phyloP scores from a whole-genome alignment of 2,113 vertebrate species.

The Syngnathus floridae region DNA sequence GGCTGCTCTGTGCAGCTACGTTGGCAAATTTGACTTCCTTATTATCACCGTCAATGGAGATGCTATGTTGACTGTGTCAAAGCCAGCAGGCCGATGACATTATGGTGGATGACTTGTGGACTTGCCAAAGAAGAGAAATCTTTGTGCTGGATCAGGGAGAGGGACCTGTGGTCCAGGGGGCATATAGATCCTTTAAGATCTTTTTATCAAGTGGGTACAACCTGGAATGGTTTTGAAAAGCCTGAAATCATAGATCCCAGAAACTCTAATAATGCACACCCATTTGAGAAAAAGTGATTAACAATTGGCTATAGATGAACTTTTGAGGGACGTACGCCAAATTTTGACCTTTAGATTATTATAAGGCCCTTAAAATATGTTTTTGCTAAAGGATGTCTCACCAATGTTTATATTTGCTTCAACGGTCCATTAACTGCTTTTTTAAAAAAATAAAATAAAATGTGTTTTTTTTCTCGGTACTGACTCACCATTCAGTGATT shows the following conservation, averaged over 20 bases:
- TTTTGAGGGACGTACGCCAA: neutral
- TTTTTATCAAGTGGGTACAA: too few species aligned
- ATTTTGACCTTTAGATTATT: neutral
- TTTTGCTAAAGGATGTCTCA: neutral
- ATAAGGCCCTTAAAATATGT: neutral
- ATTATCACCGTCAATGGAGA: neutral
- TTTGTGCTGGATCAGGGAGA: neutral
- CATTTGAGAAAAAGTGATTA: neutral
- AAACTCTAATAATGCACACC: too few species aligned
- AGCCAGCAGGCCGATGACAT: neutral
- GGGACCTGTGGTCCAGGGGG: neutral
- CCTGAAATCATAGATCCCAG: too few species aligned
- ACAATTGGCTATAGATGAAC: neutral
- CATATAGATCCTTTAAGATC: neutral
- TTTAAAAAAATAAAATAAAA: too few species aligned
- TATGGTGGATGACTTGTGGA: neutral
- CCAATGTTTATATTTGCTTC: neutral
- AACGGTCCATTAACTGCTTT: neutral
- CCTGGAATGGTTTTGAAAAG: too few species aligned
- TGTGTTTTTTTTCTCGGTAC: too few species aligned
- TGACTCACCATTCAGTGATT: neutral
- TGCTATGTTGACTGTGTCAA: neutral
- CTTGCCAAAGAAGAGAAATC: neutral
- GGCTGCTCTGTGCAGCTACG: slow-evolving; percentile 46
- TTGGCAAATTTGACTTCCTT: slow-evolving; percentile 14